Evolutionary conservation across 2,797 vertebrate genomes (phyloP).

Genomic region (Thalassophryne amazonica): DNA sequence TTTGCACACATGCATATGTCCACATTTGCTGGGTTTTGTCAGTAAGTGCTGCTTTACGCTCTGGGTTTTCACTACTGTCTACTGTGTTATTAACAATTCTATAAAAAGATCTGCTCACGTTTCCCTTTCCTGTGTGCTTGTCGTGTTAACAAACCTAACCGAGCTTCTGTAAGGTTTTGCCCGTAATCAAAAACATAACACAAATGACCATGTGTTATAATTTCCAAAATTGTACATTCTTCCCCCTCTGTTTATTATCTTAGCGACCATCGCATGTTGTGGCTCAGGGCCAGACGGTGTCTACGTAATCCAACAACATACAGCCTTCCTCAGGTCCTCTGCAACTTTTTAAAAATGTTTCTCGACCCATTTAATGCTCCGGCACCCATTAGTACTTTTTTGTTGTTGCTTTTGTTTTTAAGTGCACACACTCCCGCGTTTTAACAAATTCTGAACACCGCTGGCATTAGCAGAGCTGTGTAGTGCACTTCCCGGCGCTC

Average conservation of each 20-base stretch:
- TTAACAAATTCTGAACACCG: slow-evolving; percentile 11
- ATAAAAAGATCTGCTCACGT: slow-evolving; percentile 74
- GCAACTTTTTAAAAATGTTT: not conserved
- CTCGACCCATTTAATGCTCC: not conserved
- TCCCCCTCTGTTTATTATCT: slow-evolving; percentile 61
- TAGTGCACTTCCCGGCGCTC: slow-evolving; percentile 38
- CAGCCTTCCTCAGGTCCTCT: slow-evolving; percentile 11
- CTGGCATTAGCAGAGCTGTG: slow-evolving; percentile 13
- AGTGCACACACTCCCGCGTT: not conserved
- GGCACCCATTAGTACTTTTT: slow-evolving; percentile 1
- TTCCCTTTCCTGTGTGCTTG: slow-evolving; percentile 64
- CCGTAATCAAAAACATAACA: slow-evolving; percentile 37
- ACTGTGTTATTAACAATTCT: slow-evolving; percentile 79
- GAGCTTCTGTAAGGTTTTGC: slow-evolving; percentile 28
- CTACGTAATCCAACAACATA: slow-evolving; percentile 60
- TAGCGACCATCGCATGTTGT: slow-evolving; percentile 62
- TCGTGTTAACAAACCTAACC: slow-evolving; percentile 54
- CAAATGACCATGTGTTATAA: slow-evolving; percentile 46
- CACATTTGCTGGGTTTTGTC: slow-evolving; percentile 50
- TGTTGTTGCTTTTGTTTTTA: not conserved
- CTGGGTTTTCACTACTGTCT: slow-evolving; percentile 73
- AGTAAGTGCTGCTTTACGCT: slow-evolving; percentile 71
- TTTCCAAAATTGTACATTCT: slow-evolving; percentile 58
- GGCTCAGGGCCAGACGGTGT: slow-evolving; percentile 49
- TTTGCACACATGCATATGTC: not conserved